These are phyloP conservation scores for Chrysolina americana DNA, from an alignment of 2,888 invertebrate genomes.

Conservation along the genomic window DNA sequence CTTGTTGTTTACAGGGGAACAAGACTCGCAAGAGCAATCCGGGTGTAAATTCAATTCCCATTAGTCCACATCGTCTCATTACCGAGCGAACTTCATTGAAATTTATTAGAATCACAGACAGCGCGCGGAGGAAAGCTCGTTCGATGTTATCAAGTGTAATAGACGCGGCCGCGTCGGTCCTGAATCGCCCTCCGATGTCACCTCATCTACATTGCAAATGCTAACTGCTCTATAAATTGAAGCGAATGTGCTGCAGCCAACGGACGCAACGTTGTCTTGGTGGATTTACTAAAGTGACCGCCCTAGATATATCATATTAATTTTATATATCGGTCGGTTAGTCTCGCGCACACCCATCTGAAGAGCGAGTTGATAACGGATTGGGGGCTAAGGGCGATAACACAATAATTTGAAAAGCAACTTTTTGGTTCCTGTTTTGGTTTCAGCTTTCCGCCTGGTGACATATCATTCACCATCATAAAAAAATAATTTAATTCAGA, in stretches of 20 bases:
- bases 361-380: background rate
- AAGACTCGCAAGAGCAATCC: no score
- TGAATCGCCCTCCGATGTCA: constrained; percentile 52
- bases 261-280: constrained; percentile 56
- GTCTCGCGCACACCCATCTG: constrained; percentile 38
- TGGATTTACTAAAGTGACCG: constrained; percentile 54
- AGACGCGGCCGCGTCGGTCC: constrained; percentile 24
- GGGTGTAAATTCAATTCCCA: background rate
- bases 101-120: constrained; percentile 44
- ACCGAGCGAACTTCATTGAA: constrained; percentile 35
- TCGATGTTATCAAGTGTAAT: constrained; percentile 33
- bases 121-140: constrained; percentile 21
- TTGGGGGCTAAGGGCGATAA: background rate
- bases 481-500: no score
- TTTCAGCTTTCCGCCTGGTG: no score
- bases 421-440: no score
- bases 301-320: constrained; percentile 53
- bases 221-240: constrained; percentile 63
- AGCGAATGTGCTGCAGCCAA: constrained; percentile 56
- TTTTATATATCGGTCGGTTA: constrained; percentile 37
- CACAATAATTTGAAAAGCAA: background rate
- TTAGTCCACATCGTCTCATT: constrained; percentile 10
- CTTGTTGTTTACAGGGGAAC: no score
- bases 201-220: constrained; percentile 64
- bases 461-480: no score